phyloP scores from a whole-genome alignment of 2,797 vertebrate genomes.

The Scolopax rusticola region DNA sequence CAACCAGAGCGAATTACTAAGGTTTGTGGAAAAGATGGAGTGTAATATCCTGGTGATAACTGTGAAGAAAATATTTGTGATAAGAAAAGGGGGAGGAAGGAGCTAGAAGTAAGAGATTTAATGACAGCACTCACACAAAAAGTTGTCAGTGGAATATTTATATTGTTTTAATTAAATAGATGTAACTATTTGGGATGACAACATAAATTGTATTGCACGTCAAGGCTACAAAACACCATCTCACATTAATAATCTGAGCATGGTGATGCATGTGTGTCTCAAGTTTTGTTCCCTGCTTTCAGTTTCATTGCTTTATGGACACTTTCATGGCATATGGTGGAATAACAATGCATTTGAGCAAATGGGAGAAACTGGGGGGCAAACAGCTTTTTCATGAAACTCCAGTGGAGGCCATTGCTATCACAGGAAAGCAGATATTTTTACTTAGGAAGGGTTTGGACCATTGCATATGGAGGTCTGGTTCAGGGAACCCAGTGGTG shows the following conservation, averaged over 20 bases:
- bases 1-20: not conserved
- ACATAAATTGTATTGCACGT: not conserved
- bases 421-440: not conserved
- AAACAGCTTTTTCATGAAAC: not conserved
- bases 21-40: not conserved
- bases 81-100: not conserved
- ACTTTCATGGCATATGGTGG: not conserved
- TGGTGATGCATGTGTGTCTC: not conserved
- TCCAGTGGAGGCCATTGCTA: not conserved
- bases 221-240: not conserved
- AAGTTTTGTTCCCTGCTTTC: not conserved
- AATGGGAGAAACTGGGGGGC: not conserved
- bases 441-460: not conserved
- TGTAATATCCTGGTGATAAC: constrained; percentile 12
- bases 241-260: not conserved
- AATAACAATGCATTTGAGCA: not conserved
- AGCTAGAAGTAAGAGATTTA: not conserved
- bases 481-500: not conserved
- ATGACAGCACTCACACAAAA: not conserved
- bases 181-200: not conserved
- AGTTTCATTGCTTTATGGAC: not conserved
- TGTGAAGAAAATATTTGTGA: constrained; percentile 22
- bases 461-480: not conserved
- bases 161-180: not conserved
- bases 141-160: not conserved